Percentiles rank a stretch among this genome's conserved stretches.
Conservation (phyloP, 2,797 vertebrate genomes). For the Pipistrellus nathusii region DNA sequence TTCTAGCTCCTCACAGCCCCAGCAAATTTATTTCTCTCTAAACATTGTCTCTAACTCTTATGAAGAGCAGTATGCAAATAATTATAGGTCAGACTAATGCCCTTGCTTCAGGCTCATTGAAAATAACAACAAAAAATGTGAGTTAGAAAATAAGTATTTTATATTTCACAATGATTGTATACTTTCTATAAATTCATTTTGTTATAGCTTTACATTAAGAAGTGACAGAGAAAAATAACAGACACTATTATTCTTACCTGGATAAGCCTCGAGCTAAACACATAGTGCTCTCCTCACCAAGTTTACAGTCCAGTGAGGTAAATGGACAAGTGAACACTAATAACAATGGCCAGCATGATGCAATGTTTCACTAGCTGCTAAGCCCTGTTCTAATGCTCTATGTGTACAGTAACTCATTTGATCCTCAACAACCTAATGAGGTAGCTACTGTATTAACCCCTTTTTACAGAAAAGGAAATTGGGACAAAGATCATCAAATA, state of each 20-base stretch:
- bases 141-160: constrained; percentile 9
- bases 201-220: not conserved
- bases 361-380: not conserved
- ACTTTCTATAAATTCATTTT: constrained; percentile 7
- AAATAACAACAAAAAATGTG: not conserved
- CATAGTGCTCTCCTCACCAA: not conserved
- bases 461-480: too few species aligned
- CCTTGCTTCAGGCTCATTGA: not conserved
- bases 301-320: not conserved
- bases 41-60: not conserved
- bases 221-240: not conserved
- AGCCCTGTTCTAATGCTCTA: not conserved
- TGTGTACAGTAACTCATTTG: not conserved
- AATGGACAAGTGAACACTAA: not conserved
- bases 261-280: not conserved
- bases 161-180: not conserved
- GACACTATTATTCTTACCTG: not conserved
- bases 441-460: not conserved
- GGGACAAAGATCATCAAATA: too few species aligned
- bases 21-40: not conserved
- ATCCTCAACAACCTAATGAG: not conserved
- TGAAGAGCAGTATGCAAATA: not conserved
- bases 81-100: not conserved
- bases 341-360: not conserved
- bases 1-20: not conserved